phyloP scores from a whole-genome alignment of 1,140 invertebrate species.

The Drosophila erecta region DNA sequence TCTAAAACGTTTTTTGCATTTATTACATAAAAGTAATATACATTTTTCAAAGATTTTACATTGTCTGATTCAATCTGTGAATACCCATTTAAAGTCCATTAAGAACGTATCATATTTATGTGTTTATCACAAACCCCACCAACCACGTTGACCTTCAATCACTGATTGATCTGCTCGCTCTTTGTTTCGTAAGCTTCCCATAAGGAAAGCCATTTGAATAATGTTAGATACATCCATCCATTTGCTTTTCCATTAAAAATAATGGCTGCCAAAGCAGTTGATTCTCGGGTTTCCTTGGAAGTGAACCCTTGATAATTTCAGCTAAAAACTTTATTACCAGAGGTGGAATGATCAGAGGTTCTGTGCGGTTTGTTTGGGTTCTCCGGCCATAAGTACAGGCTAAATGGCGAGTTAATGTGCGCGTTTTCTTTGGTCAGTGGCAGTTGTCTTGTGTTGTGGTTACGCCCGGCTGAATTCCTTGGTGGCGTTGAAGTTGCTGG shows the following conservation, averaged over 20 bases:
- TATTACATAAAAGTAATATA: no score
- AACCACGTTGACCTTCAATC: conserved; percentile 17
- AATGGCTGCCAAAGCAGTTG: conserved; percentile 16
- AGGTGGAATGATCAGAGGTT: conserved; percentile 16
- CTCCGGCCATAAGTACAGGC: conserved; percentile 38
- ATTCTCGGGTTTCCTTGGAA: conserved; percentile 43
- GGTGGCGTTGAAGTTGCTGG: conserved; percentile 37
- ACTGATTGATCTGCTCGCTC: conserved; percentile 26
- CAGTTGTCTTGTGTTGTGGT: conserved; percentile 51
- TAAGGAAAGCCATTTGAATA: conserved; percentile 7
- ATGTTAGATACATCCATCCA: conserved; percentile 6
- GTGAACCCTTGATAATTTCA: conserved; percentile 32
- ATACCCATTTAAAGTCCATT: background rate
- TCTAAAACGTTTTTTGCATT: no score
- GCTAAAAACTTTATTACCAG: conserved; percentile 33
- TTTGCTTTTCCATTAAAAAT: conserved; percentile 34
- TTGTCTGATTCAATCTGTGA: background rate
- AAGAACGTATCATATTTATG: background rate
- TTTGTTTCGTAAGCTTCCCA: conserved; percentile 12
- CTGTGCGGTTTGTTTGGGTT: conserved; percentile 31
- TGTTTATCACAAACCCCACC: conserved; percentile 1
- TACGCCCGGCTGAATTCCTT: conserved; percentile 61
- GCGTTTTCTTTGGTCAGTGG: conserved; percentile 46
- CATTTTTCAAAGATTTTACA: no score
- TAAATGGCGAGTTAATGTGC: conserved; percentile 71